phyloP scores from a whole-genome alignment of 2,888 invertebrate species.

The Bellardia bayeri region DNA sequence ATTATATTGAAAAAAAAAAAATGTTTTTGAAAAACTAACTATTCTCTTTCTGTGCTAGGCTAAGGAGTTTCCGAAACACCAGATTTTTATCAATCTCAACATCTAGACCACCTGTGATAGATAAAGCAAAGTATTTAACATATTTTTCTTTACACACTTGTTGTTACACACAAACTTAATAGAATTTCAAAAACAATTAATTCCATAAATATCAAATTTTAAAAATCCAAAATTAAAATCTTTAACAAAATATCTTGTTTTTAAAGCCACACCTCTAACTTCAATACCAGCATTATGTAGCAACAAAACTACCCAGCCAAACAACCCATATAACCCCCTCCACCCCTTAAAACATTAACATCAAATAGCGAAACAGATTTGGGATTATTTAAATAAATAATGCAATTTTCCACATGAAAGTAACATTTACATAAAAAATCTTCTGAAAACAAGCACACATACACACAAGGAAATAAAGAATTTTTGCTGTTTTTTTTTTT shows the following conservation, averaged over 20 bases:
- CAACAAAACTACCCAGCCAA: background rate
- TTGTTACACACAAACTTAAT: background rate
- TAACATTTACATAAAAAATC: constrained; percentile 62
- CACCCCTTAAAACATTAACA: background rate
- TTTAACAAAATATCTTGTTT: background rate
- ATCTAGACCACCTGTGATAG: no score
- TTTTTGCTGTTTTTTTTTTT: constrained; percentile 1
- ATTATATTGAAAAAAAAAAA: no score
- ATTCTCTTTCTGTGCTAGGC: no score
- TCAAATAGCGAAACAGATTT: constrained; percentile 20
- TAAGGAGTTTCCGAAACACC: no score
- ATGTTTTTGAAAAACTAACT: no score
- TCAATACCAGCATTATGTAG: background rate
- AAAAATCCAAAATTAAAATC: constrained; percentile 36
- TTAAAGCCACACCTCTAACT: constrained; percentile 46
- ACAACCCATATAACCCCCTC: background rate
- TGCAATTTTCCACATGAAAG: constrained; percentile 59
- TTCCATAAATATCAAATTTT: background rate
- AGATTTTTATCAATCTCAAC: no score
- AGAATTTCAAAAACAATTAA: background rate
- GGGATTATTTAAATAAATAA: constrained; percentile 31
- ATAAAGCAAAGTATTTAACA: no score
- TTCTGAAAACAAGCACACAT: background rate
- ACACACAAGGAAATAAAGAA: constrained; percentile 14
- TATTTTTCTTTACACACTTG: background rate